Percentiles rank a stretch among this genome's conserved stretches.
Conservation (phyloP, 2,888 invertebrate species). For the Sminthurinus aureus region DNA sequence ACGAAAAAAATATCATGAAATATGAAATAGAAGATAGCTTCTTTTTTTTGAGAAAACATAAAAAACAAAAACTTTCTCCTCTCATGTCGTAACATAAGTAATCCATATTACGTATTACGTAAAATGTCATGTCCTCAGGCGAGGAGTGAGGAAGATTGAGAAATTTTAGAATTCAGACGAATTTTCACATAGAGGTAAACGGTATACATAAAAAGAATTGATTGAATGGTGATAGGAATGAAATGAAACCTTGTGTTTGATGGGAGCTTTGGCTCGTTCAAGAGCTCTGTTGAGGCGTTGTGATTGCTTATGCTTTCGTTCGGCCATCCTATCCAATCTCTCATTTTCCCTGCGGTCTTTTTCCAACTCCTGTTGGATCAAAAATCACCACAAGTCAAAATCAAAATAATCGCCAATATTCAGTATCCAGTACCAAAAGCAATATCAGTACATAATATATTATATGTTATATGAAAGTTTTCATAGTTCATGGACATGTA, state of each 20-base stretch:
- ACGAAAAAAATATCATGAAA: not conserved
- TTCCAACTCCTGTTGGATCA: conserved; percentile 52
- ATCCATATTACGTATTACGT: too few species aligned
- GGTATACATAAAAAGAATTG: not conserved
- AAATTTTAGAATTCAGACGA: not conserved
- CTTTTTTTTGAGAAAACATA: not conserved
- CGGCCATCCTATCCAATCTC: conserved; percentile 50
- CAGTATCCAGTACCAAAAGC: not conserved
- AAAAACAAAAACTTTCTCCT: not conserved
- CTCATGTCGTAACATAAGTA: too few species aligned
- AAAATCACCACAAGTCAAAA: not conserved
- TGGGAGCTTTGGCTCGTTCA: conserved; percentile 55
- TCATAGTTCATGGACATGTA: too few species aligned
- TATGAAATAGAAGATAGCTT: not conserved
- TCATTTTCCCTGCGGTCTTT: conserved; percentile 58
- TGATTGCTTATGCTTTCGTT: conserved; percentile 49
- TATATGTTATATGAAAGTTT: too few species aligned
- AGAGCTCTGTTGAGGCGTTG: conserved; percentile 47
- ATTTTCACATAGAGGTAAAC: not conserved
- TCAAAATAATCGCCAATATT: not conserved
- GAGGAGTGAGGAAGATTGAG: not conserved
- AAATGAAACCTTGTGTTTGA: conserved; percentile 49
- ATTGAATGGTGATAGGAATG: not conserved
- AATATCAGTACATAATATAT: not conserved
- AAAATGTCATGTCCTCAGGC: too few species aligned